Evolutionary conservation across 2,113 vertebrate genomes (phyloP), one percentile per base, ranked within the genome.

Genomic region (Psittacula cyanocephala): DNA sequence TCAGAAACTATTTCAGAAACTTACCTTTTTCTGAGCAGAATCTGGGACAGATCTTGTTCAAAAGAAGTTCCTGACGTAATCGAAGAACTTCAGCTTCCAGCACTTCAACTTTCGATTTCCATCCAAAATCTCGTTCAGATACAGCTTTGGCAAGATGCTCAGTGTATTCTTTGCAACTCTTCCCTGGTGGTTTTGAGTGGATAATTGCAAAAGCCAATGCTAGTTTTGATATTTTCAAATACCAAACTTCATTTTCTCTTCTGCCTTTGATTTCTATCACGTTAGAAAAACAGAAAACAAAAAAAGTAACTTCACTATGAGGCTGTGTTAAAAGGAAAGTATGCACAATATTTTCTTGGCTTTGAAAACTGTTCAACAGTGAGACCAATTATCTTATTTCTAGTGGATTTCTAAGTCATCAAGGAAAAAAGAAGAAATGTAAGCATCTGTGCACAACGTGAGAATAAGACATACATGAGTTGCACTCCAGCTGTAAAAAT

Each of bases 141-240:
- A 99, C 47, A 57, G 69, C n/a, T 72, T 67, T 74, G 22, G 98
- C 97, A 89, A 99, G 94, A 23, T 97, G 74, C 64, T 99, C 97
- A 0, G 97, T 91, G 8, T 98, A 94, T 88, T 98, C 92, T 93
- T 97, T 98, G 92, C 98, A 98, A 77, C 96, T 99, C 96, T 88
- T 97, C 22, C 97, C 98, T 33, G 97, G 53, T 16, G 99, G 99
- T 68, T 95, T 98, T 84, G 91, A 98, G 88, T 72, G 98, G 78
- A 99, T 99, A 78, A 99, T 91, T 11, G 98, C 98, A 96, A 99
- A 94, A 6, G 99, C 99, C 88, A 98, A n/a, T 10, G 98, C 98
- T 31, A 99, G 41, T 91, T 97, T 98, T 93, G 97, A 98, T 22
- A 97, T 98, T 93, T 90, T 97, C 77, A 98, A 78, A 76, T 97